Percentiles rank a stretch among this genome's conserved stretches.
Conservation (phyloP, 1,140 invertebrate genomes). For the Ceratitis capitata region DNA sequence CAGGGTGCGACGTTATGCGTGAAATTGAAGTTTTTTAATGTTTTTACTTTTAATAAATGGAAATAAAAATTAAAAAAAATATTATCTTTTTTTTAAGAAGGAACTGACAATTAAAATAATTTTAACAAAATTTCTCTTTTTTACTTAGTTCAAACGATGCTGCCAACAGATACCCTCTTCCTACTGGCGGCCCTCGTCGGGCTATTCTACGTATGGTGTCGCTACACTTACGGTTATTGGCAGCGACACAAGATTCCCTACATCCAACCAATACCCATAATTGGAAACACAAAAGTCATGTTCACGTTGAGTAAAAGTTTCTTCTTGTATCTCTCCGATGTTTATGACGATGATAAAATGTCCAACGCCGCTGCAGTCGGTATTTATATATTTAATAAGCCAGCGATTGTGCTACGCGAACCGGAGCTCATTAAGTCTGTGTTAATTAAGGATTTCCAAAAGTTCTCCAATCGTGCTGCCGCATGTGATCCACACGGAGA, state of each 20-base stretch:
- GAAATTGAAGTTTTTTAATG: no score
- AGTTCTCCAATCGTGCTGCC: slow-evolving; percentile 54
- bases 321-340: slow-evolving; percentile 50
- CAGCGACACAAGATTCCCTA: slow-evolving; percentile 56
- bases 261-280: slow-evolving; percentile 50
- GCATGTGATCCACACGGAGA: slow-evolving; percentile 54
- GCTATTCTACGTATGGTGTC: neutral
- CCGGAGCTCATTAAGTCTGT: slow-evolving; percentile 68
- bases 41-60: no score
- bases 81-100: no score
- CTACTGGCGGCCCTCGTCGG: neutral
- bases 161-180: neutral
- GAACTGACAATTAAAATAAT: no score
- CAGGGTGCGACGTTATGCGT: no score
- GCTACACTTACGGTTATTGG: slow-evolving; percentile 55
- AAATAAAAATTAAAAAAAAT: no score
- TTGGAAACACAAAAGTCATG: slow-evolving; percentile 53
- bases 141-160: slow-evolving; percentile 18
- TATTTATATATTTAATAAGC: slow-evolving; percentile 65
- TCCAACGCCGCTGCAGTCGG: slow-evolving; percentile 62
- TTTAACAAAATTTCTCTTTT: no score
- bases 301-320: slow-evolving; percentile 51
- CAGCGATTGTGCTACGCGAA: slow-evolving; percentile 67
- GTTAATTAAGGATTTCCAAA: slow-evolving; percentile 67
- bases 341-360: slow-evolving; percentile 53